Evolutionary conservation across 2,113 vertebrate genomes (phyloP).

Genomic region (Aptenodytes forsteri): DNA sequence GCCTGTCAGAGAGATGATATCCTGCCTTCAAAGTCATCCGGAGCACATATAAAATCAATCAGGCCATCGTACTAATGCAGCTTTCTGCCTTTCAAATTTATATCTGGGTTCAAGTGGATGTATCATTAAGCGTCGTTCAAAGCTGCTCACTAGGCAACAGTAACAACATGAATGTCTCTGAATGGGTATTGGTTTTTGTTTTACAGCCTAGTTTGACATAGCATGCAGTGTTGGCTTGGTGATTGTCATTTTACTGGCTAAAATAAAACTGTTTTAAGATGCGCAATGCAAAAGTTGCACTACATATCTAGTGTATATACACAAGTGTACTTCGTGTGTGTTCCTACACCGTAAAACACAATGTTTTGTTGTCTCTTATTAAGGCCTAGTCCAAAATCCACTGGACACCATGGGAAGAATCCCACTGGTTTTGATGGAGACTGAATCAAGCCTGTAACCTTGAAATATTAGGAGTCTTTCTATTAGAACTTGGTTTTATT

Average conservation of each 20-base stretch:
- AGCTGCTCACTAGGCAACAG: neutral
- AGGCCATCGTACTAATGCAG: neutral
- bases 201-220: neutral
- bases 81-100: neutral
- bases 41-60: conserved; percentile 76
- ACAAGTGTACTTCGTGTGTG: neutral
- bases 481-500: neutral
- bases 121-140: neutral
- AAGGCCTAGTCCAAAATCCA: neutral
- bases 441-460: neutral
- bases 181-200: neutral
- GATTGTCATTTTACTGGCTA: neutral
- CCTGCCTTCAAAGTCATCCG: conserved; percentile 87
- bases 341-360: neutral
- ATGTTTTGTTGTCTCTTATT: conserved; percentile 12
- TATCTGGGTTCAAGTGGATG: neutral
- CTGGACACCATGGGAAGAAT: neutral
- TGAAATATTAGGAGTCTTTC: neutral
- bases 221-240: neutral
- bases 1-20: conserved; percentile 82
- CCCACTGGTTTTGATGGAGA: neutral
- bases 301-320: neutral
- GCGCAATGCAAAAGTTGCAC: neutral
- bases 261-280: neutral
- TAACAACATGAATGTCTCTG: neutral